phyloP scores from a whole-genome alignment of 2,797 vertebrate species.

The Vultur gryphus region DNA sequence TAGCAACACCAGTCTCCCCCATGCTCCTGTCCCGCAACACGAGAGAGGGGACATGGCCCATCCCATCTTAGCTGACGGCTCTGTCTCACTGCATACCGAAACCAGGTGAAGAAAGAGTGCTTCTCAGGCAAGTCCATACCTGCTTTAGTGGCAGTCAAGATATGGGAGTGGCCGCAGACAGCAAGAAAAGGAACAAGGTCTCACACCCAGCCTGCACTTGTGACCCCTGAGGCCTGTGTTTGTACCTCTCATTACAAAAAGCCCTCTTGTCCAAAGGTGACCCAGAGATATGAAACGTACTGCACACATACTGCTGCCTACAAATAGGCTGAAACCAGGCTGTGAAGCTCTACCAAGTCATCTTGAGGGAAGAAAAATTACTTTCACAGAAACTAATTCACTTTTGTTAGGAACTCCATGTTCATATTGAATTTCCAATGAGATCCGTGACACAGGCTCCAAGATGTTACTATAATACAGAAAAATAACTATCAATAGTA shows the following conservation, averaged over 20 bases:
- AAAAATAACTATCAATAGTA: not conserved
- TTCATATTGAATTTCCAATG: not conserved
- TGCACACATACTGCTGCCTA: not conserved
- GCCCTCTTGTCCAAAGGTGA: not conserved
- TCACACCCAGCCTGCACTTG: not conserved
- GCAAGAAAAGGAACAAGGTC: not conserved
- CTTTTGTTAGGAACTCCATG: not conserved
- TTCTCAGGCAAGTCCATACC: not conserved
- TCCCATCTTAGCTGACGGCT: not conserved
- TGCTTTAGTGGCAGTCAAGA: not conserved
- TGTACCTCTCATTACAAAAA: not conserved
- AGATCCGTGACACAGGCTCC: not conserved
- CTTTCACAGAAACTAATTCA: not conserved
- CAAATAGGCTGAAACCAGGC: not conserved
- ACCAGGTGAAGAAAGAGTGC: not conserved
- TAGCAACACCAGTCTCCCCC: not conserved
- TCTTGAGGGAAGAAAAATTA: not conserved
- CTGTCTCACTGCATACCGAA: not conserved
- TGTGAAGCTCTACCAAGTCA: not conserved
- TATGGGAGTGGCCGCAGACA: not conserved
- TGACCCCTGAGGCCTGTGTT: not conserved
- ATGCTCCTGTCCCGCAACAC: not conserved
- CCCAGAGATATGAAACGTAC: accelerated
- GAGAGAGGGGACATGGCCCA: not conserved
- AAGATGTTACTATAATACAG: not conserved